Evolutionary conservation across 1,140 invertebrate genomes (phyloP), one percentile per base, ranked within the genome.

Genomic region (Phymorhynchus buccinoides): DNA sequence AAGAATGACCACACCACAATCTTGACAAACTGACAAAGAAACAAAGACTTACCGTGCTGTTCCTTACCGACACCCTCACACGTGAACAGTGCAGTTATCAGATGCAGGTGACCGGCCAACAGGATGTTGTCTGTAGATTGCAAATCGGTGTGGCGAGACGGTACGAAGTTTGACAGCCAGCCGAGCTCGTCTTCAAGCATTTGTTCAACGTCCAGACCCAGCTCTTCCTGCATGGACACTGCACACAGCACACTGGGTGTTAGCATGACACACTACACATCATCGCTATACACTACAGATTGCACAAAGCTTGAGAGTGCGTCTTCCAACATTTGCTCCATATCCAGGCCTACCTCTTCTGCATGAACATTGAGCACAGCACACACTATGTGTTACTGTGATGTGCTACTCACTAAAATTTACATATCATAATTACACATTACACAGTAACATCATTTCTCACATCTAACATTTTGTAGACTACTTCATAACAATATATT

Each of bases 171-270:
- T 41, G 89, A 89, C 41, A 95, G 88, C 94, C 94, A 95, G 2
- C 88, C 91, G 14, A 94, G 90, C 90, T 95, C 94, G 90, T 95
- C 94, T 75, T 94, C 93, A 52, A 95, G 82, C 94, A 95, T 94
- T 32, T 90, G 89, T 9, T 87, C 83, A 0, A 93, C 88, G 89
- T 94, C 90, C 41, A 94, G 87, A 48, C 91, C 89, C 39, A 94
- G 88, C 12, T 87, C 85, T 39, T 90, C 89, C 86, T 95, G 94
- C 37, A 94, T 92, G 56, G 81, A 85, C 52, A 87, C 92, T 92
- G 80, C 41, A 89, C 87, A 52, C 56, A 68, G 30, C 7, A 22
- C n/a, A 3, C 32, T 27, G 44, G n/a, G 35, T 62, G 44, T 48
- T 18, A 48, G 30, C 6, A n/a, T 9, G n/a, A 75, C 73, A 75